Percentiles rank a stretch among this genome's conserved stretches.
Evolutionary conservation across 1,140 invertebrate species (phyloP).

Genomic region (Aporrectodea caliginosa): DNA sequence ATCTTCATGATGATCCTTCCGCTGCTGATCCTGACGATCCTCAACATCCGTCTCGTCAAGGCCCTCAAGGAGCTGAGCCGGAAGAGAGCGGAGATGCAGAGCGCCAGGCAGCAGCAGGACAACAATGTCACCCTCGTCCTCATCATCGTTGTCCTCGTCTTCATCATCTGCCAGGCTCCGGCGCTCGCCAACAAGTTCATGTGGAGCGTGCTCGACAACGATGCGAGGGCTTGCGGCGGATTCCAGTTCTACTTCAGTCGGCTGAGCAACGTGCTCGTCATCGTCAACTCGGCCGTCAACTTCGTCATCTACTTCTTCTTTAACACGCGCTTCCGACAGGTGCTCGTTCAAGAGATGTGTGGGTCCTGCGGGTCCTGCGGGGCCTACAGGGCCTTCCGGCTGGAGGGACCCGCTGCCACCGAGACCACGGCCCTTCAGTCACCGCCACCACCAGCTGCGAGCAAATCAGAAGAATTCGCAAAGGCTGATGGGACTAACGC

Average conservation of each 20-base stretch:
- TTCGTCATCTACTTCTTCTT: slow-evolving; percentile 32
- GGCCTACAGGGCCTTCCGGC: background rate
- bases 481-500: too few species aligned
- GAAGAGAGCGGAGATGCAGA: slow-evolving; percentile 33
- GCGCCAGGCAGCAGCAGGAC: slow-evolving; percentile 32
- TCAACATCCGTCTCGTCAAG: slow-evolving; percentile 33
- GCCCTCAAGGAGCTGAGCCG: slow-evolving; percentile 28
- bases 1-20: slow-evolving; percentile 33
- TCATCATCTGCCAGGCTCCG: slow-evolving; percentile 33
- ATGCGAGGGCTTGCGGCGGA: slow-evolving; percentile 17
- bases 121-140: slow-evolving; percentile 34
- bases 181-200: slow-evolving; percentile 30
- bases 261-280: slow-evolving; percentile 27
- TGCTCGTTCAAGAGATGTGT: background rate
- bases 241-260: slow-evolving; percentile 32
- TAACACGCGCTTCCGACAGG: slow-evolving; percentile 31
- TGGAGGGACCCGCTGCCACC: background rate
- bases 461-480: too few species aligned
- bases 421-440: background rate
- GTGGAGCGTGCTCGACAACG: slow-evolving; percentile 22
- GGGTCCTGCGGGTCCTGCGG: background rate
- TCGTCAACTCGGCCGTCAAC: slow-evolving; percentile 30
- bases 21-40: slow-evolving; percentile 25
- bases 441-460: too few species aligned
- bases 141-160: slow-evolving; percentile 32